Percentiles rank a stretch among this genome's conserved stretches.
Conservation (phyloP, 2,797 vertebrate species). For the Hydrophis major region DNA sequence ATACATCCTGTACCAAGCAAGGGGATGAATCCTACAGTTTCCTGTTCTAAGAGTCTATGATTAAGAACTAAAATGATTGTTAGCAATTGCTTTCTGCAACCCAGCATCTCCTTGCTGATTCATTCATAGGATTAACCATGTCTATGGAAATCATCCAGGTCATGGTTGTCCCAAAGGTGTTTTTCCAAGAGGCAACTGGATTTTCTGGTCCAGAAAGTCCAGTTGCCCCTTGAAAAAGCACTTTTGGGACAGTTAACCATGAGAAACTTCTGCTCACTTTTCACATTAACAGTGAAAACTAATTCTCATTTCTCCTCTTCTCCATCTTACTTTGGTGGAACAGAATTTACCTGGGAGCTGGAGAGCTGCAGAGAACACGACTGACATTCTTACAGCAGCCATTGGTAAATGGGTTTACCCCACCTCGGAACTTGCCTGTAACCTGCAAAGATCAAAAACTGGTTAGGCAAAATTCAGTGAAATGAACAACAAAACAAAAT, state of each 20-base stretch:
- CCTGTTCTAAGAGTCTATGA: background rate
- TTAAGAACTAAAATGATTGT: background rate
- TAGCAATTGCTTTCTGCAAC: background rate
- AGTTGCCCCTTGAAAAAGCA: background rate
- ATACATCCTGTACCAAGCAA: background rate
- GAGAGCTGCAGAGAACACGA: slow-evolving; percentile 93
- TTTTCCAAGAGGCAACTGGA: too few relatives aligned
- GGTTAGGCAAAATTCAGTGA: accelerated
- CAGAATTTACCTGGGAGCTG: slow-evolving; percentile 85
- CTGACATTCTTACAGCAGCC: slow-evolving; percentile 91
- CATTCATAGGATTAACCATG: background rate
- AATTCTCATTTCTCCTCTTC: too few relatives aligned
- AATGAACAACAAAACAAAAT: accelerated
- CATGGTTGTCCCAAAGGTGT: too few relatives aligned
- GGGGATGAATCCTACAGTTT: background rate
- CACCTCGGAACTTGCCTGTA: slow-evolving; percentile 96
- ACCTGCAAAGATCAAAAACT: slow-evolving; percentile 72
- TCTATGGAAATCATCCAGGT: too few relatives aligned
- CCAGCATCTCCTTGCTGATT: background rate
- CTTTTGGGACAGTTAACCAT: background rate
- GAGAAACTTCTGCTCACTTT: background rate
- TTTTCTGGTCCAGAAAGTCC: too few relatives aligned
- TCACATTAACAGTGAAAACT: background rate
- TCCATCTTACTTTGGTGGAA: background rate
- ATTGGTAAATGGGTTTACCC: slow-evolving; percentile 95